Percentiles rank a stretch among this genome's conserved stretches.
phyloP scores from a whole-genome alignment of 1,140 invertebrate species.

The Atopsyche davidsoni region DNA sequence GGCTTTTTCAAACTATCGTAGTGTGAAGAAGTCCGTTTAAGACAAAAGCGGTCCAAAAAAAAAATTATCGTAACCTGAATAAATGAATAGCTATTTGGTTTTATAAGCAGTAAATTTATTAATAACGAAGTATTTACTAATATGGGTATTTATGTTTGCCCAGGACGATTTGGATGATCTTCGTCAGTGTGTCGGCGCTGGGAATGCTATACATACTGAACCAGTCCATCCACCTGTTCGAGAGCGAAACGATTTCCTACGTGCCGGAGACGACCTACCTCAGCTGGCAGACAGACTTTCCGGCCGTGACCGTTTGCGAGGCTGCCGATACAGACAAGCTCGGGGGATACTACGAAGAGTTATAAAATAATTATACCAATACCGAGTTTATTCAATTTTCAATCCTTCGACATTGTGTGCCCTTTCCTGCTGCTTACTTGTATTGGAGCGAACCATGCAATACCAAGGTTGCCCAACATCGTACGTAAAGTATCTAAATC shows the following conservation, averaged over 20 bases:
- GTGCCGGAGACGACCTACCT: conserved; percentile 46
- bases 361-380: too few species aligned
- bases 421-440: too few species aligned
- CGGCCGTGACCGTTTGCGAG: conserved; percentile 47
- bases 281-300: conserved; percentile 47
- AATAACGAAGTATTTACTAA: too few species aligned
- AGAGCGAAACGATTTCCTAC: conserved; percentile 41
- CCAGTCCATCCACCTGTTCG: conserved; percentile 33
- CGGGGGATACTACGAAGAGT: conserved; percentile 29
- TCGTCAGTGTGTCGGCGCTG: conserved; percentile 32
- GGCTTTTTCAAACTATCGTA: too few species aligned
- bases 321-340: conserved; percentile 36
- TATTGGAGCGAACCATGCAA: too few species aligned
- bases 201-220: conserved; percentile 35
- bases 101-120: background rate
- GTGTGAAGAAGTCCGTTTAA: too few species aligned
- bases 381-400: too few species aligned
- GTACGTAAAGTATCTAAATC: too few species aligned
- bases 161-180: conserved; percentile 35
- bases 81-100: background rate
- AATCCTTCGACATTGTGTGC: too few species aligned
- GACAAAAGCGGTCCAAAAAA: too few species aligned
- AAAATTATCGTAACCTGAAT: background rate
- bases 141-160: too few species aligned
- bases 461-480: too few species aligned